Conservation (phyloP, 2,113 vertebrate genomes). For the Saguinus imperator region DNA sequence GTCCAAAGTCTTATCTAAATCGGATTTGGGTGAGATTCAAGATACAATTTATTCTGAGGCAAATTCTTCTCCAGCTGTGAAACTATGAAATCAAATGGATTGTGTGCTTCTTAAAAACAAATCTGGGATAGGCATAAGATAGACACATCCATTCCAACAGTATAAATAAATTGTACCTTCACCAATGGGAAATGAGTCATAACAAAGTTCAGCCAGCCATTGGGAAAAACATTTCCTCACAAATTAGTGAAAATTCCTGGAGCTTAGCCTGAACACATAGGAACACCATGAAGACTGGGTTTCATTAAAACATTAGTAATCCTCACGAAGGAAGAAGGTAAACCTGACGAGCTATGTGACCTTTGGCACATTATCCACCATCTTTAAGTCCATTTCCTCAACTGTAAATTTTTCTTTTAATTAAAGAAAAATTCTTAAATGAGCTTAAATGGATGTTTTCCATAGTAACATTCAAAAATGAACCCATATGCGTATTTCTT, state of each 20-base stretch:
- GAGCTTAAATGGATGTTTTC: slow-evolving; percentile 46
- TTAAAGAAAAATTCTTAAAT: not conserved
- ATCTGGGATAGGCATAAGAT: no score
- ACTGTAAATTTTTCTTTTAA: not conserved
- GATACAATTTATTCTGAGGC: no score
- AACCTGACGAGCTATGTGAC: not conserved
- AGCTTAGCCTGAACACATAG: not conserved
- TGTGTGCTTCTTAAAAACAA: no score
- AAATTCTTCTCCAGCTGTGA: no score
- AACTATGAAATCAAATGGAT: no score
- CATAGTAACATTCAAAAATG: slow-evolving; percentile 63
- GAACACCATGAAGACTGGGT: not conserved
- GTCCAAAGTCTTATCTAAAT: no score
- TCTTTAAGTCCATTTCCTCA: not conserved
- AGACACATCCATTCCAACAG: no score
- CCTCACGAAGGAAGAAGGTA: not conserved
- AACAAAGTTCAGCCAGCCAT: not conserved
- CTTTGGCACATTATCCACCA: not conserved
- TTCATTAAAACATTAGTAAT: not conserved
- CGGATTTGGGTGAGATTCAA: no score
- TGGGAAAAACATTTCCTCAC: not conserved
- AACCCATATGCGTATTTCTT: slow-evolving; percentile 53
- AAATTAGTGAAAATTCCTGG: not conserved
- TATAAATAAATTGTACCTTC: not conserved
- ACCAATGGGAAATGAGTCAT: not conserved